Evolutionary conservation across 2,888 invertebrate genomes (phyloP).

Genomic region (Epsilonema sp.): DNA sequence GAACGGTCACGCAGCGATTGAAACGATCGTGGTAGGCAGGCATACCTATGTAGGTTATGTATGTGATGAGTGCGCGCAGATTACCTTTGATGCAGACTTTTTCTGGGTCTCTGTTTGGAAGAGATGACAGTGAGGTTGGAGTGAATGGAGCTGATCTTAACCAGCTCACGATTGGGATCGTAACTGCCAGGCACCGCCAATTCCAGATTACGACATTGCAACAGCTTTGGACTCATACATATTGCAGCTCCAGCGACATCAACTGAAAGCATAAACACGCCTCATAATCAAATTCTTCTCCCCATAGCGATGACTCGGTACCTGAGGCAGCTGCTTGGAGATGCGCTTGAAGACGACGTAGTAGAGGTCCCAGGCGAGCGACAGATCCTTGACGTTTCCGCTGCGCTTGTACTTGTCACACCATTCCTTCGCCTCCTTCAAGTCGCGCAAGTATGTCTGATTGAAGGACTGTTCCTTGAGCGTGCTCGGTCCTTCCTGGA

Average conservation of each 20-base stretch:
- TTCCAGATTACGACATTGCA: conserved; percentile 72
- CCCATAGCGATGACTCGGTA: too few species aligned
- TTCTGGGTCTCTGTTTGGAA: conserved; percentile 89
- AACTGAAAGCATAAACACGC: conserved; percentile 18
- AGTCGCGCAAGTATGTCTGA: conserved; percentile 57
- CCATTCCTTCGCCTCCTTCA: conserved; percentile 84
- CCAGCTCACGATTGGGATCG: conserved; percentile 58
- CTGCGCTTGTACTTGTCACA: conserved; percentile 69
- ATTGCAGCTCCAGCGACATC: conserved; percentile 43
- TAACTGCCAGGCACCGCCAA: conserved; percentile 95
- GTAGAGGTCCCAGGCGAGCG: conserved; percentile 97
- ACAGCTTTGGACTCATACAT: conserved; percentile 76
- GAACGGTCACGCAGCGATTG: too few species aligned
- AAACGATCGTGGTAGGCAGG: too few species aligned
- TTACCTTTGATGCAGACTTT: conserved; percentile 63
- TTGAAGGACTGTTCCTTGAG: conserved; percentile 88
- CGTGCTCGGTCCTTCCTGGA: conserved; percentile 82
- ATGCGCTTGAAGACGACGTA: conserved; percentile 94
- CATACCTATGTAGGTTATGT: too few species aligned
- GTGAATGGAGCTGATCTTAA: conserved; percentile 36
- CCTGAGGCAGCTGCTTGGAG: conserved; percentile 64
- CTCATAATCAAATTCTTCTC: background rate
- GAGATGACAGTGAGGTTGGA: conserved; percentile 50
- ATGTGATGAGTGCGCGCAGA: too few species aligned
- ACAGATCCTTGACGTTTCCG: conserved; percentile 67